Conservation (phyloP, 30 jellyfish, hydroid and myxozoan genomes). For the Sanderia malayensis region DNA sequence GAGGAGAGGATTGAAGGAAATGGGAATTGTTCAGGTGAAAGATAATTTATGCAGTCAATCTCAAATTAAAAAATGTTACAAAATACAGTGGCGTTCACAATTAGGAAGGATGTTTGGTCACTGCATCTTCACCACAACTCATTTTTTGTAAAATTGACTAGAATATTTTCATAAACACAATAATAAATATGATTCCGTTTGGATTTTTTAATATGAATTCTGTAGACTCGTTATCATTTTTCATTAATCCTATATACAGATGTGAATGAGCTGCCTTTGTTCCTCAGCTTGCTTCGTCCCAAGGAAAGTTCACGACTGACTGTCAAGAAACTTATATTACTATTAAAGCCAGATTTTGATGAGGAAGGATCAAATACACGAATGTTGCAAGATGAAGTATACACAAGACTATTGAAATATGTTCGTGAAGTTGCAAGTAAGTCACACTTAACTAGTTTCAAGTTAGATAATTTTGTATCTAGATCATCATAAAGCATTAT, state of each 20-base stretch:
- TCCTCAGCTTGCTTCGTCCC: constrained; percentile 22
- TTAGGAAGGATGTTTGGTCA: too few species aligned
- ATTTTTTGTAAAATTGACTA: too few species aligned
- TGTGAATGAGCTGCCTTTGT: constrained; percentile 22
- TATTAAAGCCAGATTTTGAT: constrained; percentile 27
- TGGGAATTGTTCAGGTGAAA: constrained; percentile 18
- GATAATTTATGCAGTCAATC: constrained; percentile 6
- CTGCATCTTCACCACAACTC: too few species aligned
- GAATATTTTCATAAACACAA: too few species aligned
- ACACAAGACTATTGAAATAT: constrained; percentile 29
- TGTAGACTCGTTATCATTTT: not conserved
- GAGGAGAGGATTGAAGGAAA: constrained; percentile 9
- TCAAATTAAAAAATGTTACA: not conserved
- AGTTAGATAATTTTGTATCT: not conserved
- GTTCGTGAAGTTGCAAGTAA: constrained; percentile 48
- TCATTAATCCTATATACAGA: too few species aligned
- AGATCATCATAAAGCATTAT: not conserved
- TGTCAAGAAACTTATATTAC: constrained; percentile 10
- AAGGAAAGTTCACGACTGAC: constrained; percentile 9
- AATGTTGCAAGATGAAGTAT: constrained; percentile 19
- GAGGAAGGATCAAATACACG: constrained; percentile 39
- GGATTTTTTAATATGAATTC: too few species aligned
- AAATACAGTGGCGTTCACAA: not conserved
- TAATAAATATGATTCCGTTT: too few species aligned
- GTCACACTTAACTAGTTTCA: constrained; percentile 8